phyloP scores from a whole-genome alignment of 1,140 invertebrate species.

The Lepidurus arcticus region DNA sequence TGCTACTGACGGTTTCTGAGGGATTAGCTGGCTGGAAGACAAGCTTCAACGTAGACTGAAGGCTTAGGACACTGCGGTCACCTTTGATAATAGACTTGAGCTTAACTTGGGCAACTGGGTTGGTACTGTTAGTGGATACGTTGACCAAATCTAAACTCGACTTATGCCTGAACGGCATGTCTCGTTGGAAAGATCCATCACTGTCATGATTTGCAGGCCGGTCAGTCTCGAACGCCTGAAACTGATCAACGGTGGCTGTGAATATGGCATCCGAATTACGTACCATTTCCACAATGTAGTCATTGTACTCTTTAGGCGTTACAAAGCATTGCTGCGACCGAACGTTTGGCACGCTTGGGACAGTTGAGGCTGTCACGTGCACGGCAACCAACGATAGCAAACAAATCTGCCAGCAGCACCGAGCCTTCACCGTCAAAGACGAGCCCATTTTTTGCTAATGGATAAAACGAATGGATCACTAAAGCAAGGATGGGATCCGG shows the following conservation, averaged over 20 bases:
- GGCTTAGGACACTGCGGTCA: constrained; percentile 12
- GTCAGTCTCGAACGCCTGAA: background rate
- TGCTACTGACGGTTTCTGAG: background rate
- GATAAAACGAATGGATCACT: background rate
- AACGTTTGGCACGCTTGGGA: background rate
- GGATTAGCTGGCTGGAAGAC: constrained; percentile 3
- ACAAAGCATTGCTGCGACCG: constrained; percentile 4
- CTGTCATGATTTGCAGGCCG: background rate
- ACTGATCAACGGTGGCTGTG: background rate
- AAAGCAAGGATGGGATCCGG: background rate
- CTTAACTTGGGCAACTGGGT: background rate
- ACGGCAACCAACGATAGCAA: background rate
- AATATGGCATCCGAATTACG: background rate
- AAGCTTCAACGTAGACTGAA: constrained; percentile 8
- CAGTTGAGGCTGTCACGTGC: background rate
- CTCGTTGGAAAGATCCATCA: constrained; percentile 5
- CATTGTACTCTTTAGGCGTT: constrained; percentile 3
- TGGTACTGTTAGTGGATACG: background rate
- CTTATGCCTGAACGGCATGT: constrained; percentile 4
- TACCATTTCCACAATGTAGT: constrained; percentile 9
- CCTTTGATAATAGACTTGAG: constrained; percentile 15
- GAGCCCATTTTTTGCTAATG: constrained; percentile 9
- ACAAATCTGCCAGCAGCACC: background rate
- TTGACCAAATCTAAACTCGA: background rate
- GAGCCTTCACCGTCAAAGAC: background rate